Evolutionary conservation across 2,113 vertebrate genomes (phyloP), one percentile per base, ranked within the genome.

Genomic region (Tyto alba): DNA sequence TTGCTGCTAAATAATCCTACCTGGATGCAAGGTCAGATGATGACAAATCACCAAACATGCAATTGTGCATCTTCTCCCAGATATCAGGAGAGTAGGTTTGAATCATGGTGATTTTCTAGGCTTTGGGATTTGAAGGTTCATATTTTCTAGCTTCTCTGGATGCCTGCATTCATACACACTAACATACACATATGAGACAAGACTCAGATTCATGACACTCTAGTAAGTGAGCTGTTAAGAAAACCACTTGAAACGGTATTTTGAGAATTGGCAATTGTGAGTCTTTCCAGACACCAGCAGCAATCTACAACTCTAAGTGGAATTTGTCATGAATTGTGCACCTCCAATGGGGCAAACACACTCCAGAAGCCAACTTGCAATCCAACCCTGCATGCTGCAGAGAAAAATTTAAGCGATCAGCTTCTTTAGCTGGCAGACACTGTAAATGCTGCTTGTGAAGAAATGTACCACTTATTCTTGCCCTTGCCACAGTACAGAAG

Each of bases 121-220:
- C 47, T 43, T 66, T 76, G 55, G 32, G 50, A 20, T 71, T 13
- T 5, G 11, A 27, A 69, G 56, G 11, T 41, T 69, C 10, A 0
- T 59, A 11, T 71, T 63, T 50, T 50, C n/a, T 34, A 11, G 26
- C 26, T 77, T 50, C 80, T n/a, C 48, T 62, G 74, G 55, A 36
- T 3, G 0, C 10, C 77, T 59, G 8, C 14, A 2, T 43, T 80
- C 26, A 7, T 43, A 34, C 32, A 9, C 27, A 0, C 6, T 48
- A 22, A 6, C 43, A 6, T 22, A 11, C 4, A 7, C 0, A 0
- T 47, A 6, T 22, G 85, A 85, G 67, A 27, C 40, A 32, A 55
- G 50, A 12, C 43, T 48, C 60, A 9, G n/a, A 2, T 27, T 56
- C 16, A 2, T 60, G 62, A 7, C 43, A 13, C 9, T n/a, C 32